phyloP scores from a whole-genome alignment of 2,888 invertebrate genomes.

The Stenchaetothrips biformis region DNA sequence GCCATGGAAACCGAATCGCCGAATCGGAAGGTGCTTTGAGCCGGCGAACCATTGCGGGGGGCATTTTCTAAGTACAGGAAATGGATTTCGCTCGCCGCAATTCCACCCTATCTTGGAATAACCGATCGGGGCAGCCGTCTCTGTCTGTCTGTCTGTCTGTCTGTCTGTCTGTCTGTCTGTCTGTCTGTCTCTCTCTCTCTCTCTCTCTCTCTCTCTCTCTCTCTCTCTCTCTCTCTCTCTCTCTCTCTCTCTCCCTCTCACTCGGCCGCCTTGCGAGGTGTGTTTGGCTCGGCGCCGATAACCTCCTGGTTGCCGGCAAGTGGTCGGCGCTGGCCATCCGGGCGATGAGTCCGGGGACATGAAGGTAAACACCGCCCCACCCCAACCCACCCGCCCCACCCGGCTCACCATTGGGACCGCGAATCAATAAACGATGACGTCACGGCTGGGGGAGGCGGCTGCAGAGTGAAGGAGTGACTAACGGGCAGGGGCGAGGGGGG shows the following conservation, averaged over 20 bases:
- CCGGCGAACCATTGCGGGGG: too few relatives aligned
- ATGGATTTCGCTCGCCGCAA: neutral
- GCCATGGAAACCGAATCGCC: too few relatives aligned
- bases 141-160: neutral
- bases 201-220: neutral
- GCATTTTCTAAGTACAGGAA: too few relatives aligned
- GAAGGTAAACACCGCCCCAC: neutral
- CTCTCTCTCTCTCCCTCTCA: neutral
- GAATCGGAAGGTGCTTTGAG: too few relatives aligned
- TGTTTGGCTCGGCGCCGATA: neutral
- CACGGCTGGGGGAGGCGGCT: neutral
- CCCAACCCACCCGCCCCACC: neutral
- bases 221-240: neutral
- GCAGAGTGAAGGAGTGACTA: too few relatives aligned
- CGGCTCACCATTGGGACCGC: slow-evolving; percentile 13
- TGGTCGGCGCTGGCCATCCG: too few relatives aligned
- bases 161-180: neutral
- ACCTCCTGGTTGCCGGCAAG: too few relatives aligned
- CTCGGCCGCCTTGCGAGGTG: neutral
- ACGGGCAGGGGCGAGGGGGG: neutral
- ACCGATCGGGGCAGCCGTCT: neutral
- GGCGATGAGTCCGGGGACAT: too few relatives aligned
- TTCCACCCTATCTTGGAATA: neutral
- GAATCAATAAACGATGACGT: slow-evolving; percentile 23
- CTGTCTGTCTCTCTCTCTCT: neutral